Evolutionary conservation across 2,113 vertebrate genomes (phyloP).

Genomic region (Anser cygnoides): DNA sequence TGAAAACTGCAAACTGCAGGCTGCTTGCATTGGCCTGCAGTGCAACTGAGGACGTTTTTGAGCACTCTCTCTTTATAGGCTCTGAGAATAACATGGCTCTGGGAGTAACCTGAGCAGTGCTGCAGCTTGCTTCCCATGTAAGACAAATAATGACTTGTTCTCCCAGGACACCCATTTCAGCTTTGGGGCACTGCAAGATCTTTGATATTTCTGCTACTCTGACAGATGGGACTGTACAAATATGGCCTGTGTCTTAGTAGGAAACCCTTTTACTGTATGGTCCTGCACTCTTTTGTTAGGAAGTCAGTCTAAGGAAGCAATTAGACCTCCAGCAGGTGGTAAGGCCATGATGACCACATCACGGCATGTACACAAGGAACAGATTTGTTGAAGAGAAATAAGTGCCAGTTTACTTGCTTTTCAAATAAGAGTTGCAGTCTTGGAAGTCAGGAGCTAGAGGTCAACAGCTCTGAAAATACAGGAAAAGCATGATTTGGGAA

Average conservation of each 20-base stretch:
- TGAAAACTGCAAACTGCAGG: neutral
- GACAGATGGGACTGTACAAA: neutral
- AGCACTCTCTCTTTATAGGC: accelerated
- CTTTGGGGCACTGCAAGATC: neutral
- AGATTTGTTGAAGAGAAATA: neutral
- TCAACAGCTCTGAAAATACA: neutral
- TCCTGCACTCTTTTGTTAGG: accelerated
- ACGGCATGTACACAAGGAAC: neutral
- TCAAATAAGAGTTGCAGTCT: neutral
- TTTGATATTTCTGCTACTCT: neutral
- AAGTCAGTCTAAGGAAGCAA: neutral
- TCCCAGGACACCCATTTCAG: neutral
- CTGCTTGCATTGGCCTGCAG: neutral
- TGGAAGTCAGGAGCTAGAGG: neutral
- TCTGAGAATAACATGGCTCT: neutral
- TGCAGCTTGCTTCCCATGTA: neutral
- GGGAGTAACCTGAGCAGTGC: neutral
- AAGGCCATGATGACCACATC: neutral
- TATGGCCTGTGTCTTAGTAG: neutral
- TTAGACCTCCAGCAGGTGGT: neutral
- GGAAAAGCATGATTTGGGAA: neutral
- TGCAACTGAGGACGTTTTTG: neutral
- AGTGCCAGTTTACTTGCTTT: neutral
- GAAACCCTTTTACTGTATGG: neutral
- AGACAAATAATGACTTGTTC: neutral